Evolutionary conservation across 2,888 invertebrate genomes (phyloP).

Genomic region (Trissolcus japonicus): DNA sequence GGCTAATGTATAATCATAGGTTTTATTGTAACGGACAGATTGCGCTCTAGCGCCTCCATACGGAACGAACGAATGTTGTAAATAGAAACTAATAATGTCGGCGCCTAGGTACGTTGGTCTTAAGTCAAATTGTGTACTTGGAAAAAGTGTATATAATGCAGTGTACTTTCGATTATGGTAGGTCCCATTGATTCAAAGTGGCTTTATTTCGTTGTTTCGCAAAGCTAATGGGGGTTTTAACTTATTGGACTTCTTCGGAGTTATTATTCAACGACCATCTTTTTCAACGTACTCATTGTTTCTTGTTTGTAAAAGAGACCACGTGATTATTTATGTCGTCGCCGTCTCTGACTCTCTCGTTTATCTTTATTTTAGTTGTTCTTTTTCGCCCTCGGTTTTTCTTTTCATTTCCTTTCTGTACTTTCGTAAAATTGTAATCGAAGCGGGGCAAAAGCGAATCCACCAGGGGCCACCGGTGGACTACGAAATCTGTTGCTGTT

Average conservation of each 20-base stretch:
- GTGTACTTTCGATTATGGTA: slow-evolving; percentile 76
- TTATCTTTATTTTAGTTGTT: slow-evolving; percentile 3
- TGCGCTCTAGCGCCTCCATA: slow-evolving; percentile 67
- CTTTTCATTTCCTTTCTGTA: slow-evolving; percentile 3
- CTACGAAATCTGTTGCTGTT: slow-evolving; percentile 24
- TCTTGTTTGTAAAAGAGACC: slow-evolving; percentile 36
- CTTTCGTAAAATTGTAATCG: slow-evolving; percentile 7
- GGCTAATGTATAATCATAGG: slow-evolving; percentile 69
- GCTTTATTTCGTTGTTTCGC: slow-evolving; percentile 76
- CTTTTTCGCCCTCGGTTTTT: slow-evolving; percentile 1
- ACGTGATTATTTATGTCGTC: slow-evolving; percentile 8
- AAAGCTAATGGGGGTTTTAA: slow-evolving; percentile 61
- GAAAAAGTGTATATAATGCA: slow-evolving; percentile 76
- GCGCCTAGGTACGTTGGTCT: slow-evolving; percentile 69
- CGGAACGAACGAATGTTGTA: slow-evolving; percentile 70
- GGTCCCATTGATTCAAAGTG: slow-evolving; percentile 73
- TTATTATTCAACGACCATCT: slow-evolving; percentile 10
- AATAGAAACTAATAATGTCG: slow-evolving; percentile 70
- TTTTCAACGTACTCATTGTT: slow-evolving; percentile 25
- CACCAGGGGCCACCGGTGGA: neutral
- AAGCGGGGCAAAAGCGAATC: slow-evolving; percentile 5
- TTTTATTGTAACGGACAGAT: slow-evolving; percentile 55
- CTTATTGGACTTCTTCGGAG: slow-evolving; percentile 50
- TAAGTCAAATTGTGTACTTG: slow-evolving; percentile 74
- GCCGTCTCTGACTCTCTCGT: neutral